A percentile compares a stretch with the other conserved stretches of the same genome.
Conservation (phyloP, 2,113 vertebrate species). For the Pseudonaja textilis region DNA sequence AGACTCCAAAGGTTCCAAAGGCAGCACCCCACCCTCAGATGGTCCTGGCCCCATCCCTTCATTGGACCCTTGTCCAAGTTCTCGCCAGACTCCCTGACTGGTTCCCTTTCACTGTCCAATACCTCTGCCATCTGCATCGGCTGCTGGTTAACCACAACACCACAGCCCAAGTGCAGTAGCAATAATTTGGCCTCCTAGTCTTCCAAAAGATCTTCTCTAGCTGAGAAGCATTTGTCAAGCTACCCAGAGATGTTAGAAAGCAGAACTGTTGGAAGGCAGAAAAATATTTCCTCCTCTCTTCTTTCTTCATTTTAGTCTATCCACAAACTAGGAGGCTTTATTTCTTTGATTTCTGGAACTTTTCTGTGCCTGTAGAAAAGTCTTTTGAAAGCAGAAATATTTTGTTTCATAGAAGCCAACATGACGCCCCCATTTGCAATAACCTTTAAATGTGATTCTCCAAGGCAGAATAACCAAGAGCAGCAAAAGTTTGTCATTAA, state of each 20-base stretch:
- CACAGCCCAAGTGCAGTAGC: background rate
- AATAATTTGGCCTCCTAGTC: background rate
- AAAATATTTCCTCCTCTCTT: background rate
- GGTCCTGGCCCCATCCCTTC: too few relatives aligned
- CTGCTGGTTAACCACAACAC: background rate
- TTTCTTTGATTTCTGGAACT: background rate
- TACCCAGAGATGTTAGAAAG: background rate
- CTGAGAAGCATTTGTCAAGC: too few relatives aligned
- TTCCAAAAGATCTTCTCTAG: background rate
- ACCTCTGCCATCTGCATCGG: too few relatives aligned
- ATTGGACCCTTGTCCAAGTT: too few relatives aligned
- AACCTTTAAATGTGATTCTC: slow-evolving; percentile 26
- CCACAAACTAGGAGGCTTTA: background rate
- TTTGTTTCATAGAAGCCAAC: slow-evolving; percentile 9
- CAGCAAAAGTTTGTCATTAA: slow-evolving; percentile 13
- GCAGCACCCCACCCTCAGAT: too few relatives aligned
- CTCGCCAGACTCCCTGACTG: too few relatives aligned
- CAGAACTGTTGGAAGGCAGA: background rate
- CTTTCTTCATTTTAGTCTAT: background rate
- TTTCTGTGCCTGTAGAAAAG: background rate
- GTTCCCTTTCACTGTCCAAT: too few relatives aligned
- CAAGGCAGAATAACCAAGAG: slow-evolving; percentile 16
- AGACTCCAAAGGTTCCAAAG: too few relatives aligned
- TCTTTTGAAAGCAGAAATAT: slow-evolving; percentile 11
- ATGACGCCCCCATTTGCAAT: background rate